Evolutionary conservation across 2,888 invertebrate species (phyloP), one percentile per base, ranked within the genome.

Genomic region (Gymnocheta viridis): DNA sequence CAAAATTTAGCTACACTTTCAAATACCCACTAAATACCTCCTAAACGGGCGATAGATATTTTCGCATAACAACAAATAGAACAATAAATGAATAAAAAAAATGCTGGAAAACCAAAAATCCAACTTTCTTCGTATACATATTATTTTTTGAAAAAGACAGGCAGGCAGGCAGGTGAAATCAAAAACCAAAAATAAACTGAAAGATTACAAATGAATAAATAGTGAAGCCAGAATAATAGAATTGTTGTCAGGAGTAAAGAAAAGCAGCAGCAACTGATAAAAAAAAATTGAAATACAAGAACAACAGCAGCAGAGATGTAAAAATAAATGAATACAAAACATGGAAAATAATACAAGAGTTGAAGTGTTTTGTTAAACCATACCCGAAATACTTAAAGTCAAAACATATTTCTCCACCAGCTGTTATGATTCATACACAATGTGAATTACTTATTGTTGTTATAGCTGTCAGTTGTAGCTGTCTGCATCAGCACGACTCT

Each of bases 131-230:
- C 14, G 2, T 4, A 2, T 1, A 38, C 4, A 38, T 17, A n/a
- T n/a, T n/a, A n/a, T 17, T 19, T 47, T 17, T n/a, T 19, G 4
- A 9, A n/a, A n/a, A n/a, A n/a, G n/a, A n/a, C n/a, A n/a, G n/a
- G n/a, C 24, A 17, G 14, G 22, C 38, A 44, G 44, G 27, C 47
- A 67, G n/a, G 17, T 29, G 14, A 51, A 67, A 54, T 12, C 22
- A 49, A 38, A 41, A 60, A 38, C 19, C 29, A 54, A 32, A 17
- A 66, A 67, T 24, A 29, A 29, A 38, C 38, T 41, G 24, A 38
- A 64, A 69, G 27, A 82, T 69, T 70, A 76, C 35, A 69, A 74
- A 60, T 69, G 32, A 81, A 70, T 70, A 64, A 58, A 38, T 49
- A 66, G 62, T 38, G 38, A 58, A 77, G 35, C 6, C 64, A 70